Evolutionary conservation across 2,113 vertebrate species (phyloP), one percentile per base, ranked within the genome.

Genomic region (Phaetusa simplex): DNA sequence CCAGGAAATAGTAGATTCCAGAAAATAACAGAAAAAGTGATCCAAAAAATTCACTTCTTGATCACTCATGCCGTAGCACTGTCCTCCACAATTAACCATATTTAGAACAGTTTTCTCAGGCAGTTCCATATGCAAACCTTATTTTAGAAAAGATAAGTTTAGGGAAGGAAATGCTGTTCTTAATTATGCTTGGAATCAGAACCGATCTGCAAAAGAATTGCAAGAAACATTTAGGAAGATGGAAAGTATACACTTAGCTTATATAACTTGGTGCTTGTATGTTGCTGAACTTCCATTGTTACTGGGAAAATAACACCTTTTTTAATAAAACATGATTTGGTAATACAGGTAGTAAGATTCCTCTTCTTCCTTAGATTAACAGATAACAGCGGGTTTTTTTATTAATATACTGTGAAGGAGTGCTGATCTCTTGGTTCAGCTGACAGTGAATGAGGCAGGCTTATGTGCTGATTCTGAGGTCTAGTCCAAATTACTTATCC

Each of bases 61-160:
- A 24, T 91, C n/a, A 13, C 10, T 74, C 8, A 8, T 65, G 40
- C 49, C 0, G 0, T 72, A 72, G 36, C 30, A 55, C 40, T 65
- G 29, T 89, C 52, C 21, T 91, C 50, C 55, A 50, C 43, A 76
- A 24, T 34, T 67, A 59, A 66, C 52, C 12, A 6, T n/a, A 52
- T 64, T 64, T 82, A 50, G 71, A 82, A 38, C 10, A 30, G 14
- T 64, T 93, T 86, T 71, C 40, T 78, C 19, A 36, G 66, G 80
- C 17, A 43, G 24, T 40, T 86, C n/a, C 21, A 30, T 58, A 34
- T 73, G n/a, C 22, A 88, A 20, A 80, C 24, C 7, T 78, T 80
- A 32, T 56, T 83, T 90, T 77, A 86, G 67, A 77, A 79, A 53
- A 7, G 12, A 49, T 0, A 26, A 88, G 12, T 13, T 86, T 73